Evolutionary conservation across 1,140 invertebrate species (phyloP).

Genomic region (Steinernema feltiae): DNA sequence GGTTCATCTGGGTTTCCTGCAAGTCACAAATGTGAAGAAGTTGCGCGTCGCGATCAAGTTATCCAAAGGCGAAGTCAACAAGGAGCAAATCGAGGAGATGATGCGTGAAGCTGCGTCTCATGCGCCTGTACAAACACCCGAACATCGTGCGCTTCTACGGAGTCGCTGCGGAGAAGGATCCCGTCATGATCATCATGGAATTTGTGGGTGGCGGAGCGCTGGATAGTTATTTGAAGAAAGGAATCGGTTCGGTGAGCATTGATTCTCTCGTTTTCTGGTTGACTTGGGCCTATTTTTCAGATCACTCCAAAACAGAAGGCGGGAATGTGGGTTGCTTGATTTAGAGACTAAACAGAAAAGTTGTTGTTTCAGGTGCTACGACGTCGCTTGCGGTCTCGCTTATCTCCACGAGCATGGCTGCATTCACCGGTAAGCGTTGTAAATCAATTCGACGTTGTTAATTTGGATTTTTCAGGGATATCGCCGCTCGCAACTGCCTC

Average conservation of each 20-base stretch:
- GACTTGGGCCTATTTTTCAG: not conserved
- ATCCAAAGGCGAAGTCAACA: constrained; percentile 76
- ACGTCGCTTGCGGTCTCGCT: constrained; percentile 23
- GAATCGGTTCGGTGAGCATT: not conserved
- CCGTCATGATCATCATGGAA: constrained; percentile 28
- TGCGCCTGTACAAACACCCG: constrained; percentile 33
- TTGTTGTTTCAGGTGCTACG: too few relatives aligned
- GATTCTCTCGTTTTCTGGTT: not conserved
- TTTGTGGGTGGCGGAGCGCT: constrained; percentile 15
- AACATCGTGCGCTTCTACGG: constrained; percentile 38
- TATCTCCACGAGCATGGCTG: constrained; percentile 32
- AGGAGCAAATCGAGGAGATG: constrained; percentile 91
- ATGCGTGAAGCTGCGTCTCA: constrained; percentile 41
- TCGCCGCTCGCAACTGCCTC: constrained; percentile 35
- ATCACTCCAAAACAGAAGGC: constrained; percentile 22
- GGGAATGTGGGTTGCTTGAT: too few relatives aligned
- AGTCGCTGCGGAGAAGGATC: constrained; percentile 31
- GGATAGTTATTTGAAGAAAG: constrained; percentile 33
- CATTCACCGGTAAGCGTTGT: constrained; percentile 24
- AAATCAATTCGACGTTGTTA: not conserved
- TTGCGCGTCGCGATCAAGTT: constrained; percentile 85
- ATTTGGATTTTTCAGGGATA: constrained; percentile 18
- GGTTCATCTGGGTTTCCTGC: constrained; percentile 72
- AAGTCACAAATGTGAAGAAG: not conserved
- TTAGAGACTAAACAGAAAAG: too few relatives aligned